phyloP scores from a whole-genome alignment of 2,797 vertebrate genomes.

The Parauchenoglanis ngamensis region DNA sequence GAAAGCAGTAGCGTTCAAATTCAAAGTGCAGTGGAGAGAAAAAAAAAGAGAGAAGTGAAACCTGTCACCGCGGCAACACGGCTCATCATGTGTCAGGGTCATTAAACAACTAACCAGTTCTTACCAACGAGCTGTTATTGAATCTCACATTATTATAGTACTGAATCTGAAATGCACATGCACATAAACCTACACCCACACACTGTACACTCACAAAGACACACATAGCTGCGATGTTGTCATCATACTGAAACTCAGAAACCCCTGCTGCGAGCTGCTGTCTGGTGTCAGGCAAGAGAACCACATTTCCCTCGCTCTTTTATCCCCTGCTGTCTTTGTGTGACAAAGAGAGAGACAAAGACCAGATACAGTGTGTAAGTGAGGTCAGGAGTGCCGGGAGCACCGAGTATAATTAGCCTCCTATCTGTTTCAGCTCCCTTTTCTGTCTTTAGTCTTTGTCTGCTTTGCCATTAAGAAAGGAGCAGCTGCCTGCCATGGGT shows the following conservation, averaged over 20 bases:
- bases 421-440: constrained; percentile 31
- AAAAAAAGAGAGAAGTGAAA: background rate
- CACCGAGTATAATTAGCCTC: constrained; percentile 38
- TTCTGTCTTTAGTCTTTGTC: constrained; percentile 43
- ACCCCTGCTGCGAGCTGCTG: constrained; percentile 33
- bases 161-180: background rate
- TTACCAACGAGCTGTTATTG: background rate
- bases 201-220: constrained; percentile 9
- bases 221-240: constrained; percentile 37
- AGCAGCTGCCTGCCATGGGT: constrained; percentile 66
- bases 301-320: constrained; percentile 15
- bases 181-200: constrained; percentile 10
- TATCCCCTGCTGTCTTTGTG: constrained; percentile 38
- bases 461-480: constrained; percentile 45
- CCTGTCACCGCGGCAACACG: constrained; percentile 3
- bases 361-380: constrained; percentile 38
- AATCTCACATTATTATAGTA: background rate
- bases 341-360: constrained; percentile 38
- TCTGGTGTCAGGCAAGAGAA: constrained; percentile 38
- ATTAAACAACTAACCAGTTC: constrained; percentile 8
- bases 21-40: background rate
- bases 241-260: constrained; percentile 9
- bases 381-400: constrained; percentile 45
- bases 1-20: background rate
- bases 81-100: background rate